phyloP scores from a whole-genome alignment of 2,888 invertebrate species.

The Dorcus hopei region DNA sequence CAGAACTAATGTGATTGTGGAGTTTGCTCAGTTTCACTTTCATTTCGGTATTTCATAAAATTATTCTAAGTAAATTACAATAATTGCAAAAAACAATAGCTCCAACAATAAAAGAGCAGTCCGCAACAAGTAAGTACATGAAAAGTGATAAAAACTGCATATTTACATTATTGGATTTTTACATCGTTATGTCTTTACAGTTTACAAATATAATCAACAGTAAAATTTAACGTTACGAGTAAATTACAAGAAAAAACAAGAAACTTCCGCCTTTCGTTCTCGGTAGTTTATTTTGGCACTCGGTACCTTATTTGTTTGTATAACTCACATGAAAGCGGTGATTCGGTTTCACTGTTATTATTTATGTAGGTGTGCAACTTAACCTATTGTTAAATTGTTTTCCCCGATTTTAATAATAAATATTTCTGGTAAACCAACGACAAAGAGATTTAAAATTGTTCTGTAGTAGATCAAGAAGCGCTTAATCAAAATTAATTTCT shows the following conservation, averaged over 20 bases:
- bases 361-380: no score
- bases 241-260: not conserved
- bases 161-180: constrained; percentile 10
- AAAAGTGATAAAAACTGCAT: constrained; percentile 1
- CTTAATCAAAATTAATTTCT: no score
- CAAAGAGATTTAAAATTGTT: no score
- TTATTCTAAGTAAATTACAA: not conserved
- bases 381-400: no score
- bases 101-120: not conserved
- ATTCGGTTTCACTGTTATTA: no score
- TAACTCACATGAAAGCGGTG: no score
- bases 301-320: constrained; percentile 6
- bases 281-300: constrained; percentile 14
- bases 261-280: not conserved
- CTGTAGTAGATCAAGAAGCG: no score
- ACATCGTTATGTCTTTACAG: constrained; percentile 1
- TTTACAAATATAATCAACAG: constrained; percentile 15
- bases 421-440: no score
- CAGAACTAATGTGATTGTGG: constrained; percentile 41
- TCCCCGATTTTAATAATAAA: constrained; percentile 12
- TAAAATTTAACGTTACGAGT: constrained; percentile 9
- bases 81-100: no score
- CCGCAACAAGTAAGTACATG: not conserved
- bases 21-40: constrained; percentile 27
- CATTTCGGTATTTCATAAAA: constrained; percentile 3